Percentiles rank a stretch among this genome's conserved stretches.
Conservation (phyloP, 2,113 vertebrate species). For the Albula goreensis region DNA sequence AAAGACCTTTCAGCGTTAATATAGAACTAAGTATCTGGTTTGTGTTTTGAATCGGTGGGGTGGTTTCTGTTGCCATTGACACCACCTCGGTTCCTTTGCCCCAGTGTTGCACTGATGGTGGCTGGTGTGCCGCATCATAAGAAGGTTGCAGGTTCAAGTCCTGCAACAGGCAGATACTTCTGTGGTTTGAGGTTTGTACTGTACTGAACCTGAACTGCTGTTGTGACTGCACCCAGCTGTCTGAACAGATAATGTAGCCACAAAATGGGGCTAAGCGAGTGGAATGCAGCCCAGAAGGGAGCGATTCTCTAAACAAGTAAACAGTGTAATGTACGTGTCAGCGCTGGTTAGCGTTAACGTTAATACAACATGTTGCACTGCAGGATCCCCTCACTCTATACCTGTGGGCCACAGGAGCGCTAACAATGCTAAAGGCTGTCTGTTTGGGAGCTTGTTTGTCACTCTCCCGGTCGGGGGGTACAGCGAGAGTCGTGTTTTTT, state of each 20-base stretch:
- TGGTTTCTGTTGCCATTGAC: no score
- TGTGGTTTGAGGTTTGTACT: neutral
- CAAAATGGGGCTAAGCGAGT: neutral
- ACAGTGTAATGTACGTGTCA: neutral
- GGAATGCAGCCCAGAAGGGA: neutral
- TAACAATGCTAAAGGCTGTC: neutral
- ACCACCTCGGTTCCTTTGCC: no score
- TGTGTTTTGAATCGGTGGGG: no score
- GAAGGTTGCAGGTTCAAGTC: no score
- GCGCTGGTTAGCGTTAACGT: neutral
- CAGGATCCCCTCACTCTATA: neutral
- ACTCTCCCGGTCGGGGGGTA: slow-evolving; percentile 11
- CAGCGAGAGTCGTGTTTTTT: no score
- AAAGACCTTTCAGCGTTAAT: no score
- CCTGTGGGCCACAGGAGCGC: neutral
- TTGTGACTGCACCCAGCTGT: neutral
- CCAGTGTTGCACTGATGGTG: no score
- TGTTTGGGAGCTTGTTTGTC: slow-evolving; percentile 25
- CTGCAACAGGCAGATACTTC: no score
- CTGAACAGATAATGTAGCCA: neutral
- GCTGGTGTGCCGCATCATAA: no score
- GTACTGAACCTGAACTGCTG: neutral
- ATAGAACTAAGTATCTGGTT: no score
- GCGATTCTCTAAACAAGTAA: neutral
- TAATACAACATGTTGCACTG: neutral